These are phyloP conservation scores for Sipunculus nudus DNA, from an alignment of 2,888 invertebrate genomes.

Conservation along the genomic window DNA sequence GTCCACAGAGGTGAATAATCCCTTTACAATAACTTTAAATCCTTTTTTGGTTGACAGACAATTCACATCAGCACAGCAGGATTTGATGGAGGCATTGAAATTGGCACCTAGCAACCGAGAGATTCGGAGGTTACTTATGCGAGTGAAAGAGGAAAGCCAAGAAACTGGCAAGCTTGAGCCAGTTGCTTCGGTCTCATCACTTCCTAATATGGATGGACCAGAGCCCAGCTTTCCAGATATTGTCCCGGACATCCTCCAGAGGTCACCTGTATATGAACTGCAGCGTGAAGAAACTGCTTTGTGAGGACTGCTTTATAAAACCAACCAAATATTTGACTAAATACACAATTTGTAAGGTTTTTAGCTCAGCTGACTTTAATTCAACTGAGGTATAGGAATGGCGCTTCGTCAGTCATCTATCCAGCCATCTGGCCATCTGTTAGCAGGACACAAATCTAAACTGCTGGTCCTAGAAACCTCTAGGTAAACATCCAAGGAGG, in stretches of 20 bases:
- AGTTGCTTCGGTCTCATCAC: neutral
- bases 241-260: slow-evolving; percentile 10
- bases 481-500: too few species aligned
- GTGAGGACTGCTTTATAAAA: slow-evolving; percentile 16
- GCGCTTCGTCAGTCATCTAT: too few species aligned
- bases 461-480: too few species aligned
- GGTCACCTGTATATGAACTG: slow-evolving; percentile 24
- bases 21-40: too few species aligned
- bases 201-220: neutral
- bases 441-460: too few species aligned
- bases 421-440: too few species aligned
- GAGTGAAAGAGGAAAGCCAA: slow-evolving; percentile 76
- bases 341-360: too few species aligned
- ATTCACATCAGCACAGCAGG: slow-evolving; percentile 75
- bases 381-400: too few species aligned
- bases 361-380: too few species aligned
- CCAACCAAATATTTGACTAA: too few species aligned
- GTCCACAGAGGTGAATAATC: too few species aligned
- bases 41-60: slow-evolving; percentile 45
- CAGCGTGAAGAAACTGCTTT: slow-evolving; percentile 39
- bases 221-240: slow-evolving; percentile 26
- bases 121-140: slow-evolving; percentile 78
- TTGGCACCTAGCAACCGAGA: slow-evolving; percentile 78
- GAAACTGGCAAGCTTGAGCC: slow-evolving; percentile 46
- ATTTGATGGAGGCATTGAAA: slow-evolving; percentile 82